phyloP scores from a whole-genome alignment of 2,113 vertebrate species.

The Manacus vitellinus region DNA sequence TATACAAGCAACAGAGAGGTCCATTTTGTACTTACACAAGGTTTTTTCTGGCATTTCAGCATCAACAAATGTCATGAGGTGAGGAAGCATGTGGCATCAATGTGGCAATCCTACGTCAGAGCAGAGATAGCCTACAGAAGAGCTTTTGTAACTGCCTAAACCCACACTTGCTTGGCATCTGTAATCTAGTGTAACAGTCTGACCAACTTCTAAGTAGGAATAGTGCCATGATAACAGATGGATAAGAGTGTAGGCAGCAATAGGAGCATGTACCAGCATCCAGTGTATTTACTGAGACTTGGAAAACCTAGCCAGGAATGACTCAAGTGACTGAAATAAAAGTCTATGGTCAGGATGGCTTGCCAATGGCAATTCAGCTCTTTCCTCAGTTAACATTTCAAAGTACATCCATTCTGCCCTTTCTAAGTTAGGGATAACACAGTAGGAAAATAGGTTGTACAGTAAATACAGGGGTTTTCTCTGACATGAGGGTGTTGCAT shows the following conservation, averaged over 20 bases:
- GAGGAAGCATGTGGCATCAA: constrained; percentile 23
- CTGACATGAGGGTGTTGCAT: neutral
- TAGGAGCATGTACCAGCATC: constrained; percentile 33
- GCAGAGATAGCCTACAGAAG: constrained; percentile 2
- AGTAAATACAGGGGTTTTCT: neutral
- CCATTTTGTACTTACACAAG: neutral
- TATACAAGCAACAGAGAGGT: neutral
- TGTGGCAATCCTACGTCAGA: constrained; percentile 3
- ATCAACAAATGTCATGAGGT: constrained; percentile 31
- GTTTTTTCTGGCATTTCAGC: neutral
- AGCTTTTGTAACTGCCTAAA: constrained; percentile 21
- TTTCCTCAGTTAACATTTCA: neutral
- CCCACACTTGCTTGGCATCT: constrained; percentile 34
- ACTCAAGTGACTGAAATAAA: constrained; percentile 55
- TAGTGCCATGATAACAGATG: constrained; percentile 57
- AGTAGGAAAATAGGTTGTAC: neutral
- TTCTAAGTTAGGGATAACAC: neutral
- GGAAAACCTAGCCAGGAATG: constrained; percentile 25
- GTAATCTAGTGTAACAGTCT: neutral
- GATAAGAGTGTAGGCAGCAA: constrained; percentile 54
- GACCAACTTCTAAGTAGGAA: constrained; percentile 50
- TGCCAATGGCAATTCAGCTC: constrained; percentile 2
- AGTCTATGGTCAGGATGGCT: neutral
- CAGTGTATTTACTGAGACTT: constrained; percentile 35
- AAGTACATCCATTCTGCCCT: neutral